A percentile compares a stretch with the other conserved stretches of the same genome.
These are phyloP conservation scores for Eupithecia subumbrata DNA, from an alignment of 2,888 invertebrate genomes.

Conservation along the genomic window DNA sequence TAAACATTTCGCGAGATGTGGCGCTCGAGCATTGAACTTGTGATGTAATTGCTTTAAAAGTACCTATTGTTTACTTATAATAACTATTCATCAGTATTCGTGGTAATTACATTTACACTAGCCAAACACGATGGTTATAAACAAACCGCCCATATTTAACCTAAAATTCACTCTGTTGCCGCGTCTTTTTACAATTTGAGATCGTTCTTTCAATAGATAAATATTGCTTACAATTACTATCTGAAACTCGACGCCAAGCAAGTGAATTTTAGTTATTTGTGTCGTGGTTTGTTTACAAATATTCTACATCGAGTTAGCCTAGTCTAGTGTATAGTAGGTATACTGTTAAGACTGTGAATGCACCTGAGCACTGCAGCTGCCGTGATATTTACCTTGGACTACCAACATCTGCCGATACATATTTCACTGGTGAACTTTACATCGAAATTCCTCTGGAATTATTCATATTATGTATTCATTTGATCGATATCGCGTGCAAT, in stretches of 20 bases:
- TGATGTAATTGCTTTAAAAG: background rate
- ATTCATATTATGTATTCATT: conserved; percentile 11
- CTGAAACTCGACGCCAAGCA: no score
- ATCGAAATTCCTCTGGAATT: background rate
- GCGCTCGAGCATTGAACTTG: background rate
- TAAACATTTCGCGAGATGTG: background rate
- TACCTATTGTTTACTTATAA: background rate
- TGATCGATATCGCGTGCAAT: conserved; percentile 36
- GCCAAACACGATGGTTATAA: no score
- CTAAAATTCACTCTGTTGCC: no score
- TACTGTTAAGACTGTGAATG: conserved; percentile 12
- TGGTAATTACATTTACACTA: no score
- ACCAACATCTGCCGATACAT: conserved; percentile 27
- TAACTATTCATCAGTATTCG: background rate
- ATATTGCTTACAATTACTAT: no score
- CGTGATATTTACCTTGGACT: conserved; percentile 25
- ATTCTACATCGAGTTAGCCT: no score
- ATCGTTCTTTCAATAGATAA: no score
- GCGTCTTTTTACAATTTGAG: no score
- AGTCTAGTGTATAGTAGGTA: background rate
- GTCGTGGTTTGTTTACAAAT: no score
- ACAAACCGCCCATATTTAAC: no score
- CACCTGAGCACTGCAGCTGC: conserved; percentile 30
- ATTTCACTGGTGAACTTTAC: background rate
- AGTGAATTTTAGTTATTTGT: no score